These are phyloP conservation scores for Meganola albula DNA, from an alignment of 2,888 invertebrate species.

Conservation along the genomic window DNA sequence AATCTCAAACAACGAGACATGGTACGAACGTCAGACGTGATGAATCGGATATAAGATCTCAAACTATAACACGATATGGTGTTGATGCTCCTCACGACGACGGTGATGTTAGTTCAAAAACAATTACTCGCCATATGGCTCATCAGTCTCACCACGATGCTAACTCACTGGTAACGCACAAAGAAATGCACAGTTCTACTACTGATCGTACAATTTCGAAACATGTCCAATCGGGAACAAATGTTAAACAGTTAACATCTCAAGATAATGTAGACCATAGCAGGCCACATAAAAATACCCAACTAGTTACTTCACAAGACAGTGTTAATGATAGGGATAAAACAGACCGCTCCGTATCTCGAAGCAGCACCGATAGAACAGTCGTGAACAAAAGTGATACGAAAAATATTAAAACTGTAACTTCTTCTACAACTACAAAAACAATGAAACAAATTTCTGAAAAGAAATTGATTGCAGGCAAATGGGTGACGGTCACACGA, in stretches of 20 bases:
- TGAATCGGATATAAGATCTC: constrained; percentile 25
- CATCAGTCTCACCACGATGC: constrained; percentile 33
- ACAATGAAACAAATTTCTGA: constrained; percentile 75
- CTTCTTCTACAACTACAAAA: constrained; percentile 73
- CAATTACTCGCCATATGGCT: constrained; percentile 26
- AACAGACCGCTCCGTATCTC: constrained; percentile 39
- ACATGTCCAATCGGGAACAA: constrained; percentile 38
- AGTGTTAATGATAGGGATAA: constrained; percentile 33
- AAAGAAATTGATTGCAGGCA: constrained; percentile 72
- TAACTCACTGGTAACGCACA: constrained; percentile 31
- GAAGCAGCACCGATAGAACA: constrained; percentile 41
- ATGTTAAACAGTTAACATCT: constrained; percentile 35
- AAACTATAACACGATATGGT: constrained; percentile 20
- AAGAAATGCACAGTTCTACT: constrained; percentile 35
- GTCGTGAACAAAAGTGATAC: constrained; percentile 46
- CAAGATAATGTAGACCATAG: constrained; percentile 28
- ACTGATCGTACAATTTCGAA: constrained; percentile 36
- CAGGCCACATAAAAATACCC: constrained; percentile 60
- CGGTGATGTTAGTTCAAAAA: constrained; percentile 19
- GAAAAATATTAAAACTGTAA: constrained; percentile 44
- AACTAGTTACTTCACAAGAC: constrained; percentile 56
- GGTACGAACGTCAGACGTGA: constrained; percentile 27
- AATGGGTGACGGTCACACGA: constrained; percentile 73
- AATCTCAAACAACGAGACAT: constrained; percentile 22
- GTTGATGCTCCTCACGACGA: constrained; percentile 20